Conservation (phyloP, 2,888 invertebrate species). For the Leucophenga montana region DNA sequence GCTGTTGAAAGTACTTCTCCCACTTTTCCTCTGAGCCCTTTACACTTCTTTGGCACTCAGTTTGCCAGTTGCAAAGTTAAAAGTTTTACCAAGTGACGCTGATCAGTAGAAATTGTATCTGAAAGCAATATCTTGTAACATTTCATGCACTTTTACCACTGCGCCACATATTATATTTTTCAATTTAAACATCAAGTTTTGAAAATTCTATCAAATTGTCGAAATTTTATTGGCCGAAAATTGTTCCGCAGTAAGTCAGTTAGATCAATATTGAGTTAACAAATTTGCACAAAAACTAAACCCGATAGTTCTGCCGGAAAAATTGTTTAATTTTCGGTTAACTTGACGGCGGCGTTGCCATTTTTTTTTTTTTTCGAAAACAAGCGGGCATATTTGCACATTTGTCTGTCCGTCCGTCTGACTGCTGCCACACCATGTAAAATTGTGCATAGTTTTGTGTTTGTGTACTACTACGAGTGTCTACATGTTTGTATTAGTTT, state of each 20-base stretch:
- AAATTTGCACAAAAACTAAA: slow-evolving; percentile 5
- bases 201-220: background rate
- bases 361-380: background rate
- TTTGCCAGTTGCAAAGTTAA: background rate
- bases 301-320: background rate
- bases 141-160: background rate
- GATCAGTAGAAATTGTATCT: slow-evolving; percentile 1
- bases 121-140: slow-evolving; percentile 22
- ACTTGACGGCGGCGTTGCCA: background rate
- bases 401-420: background rate
- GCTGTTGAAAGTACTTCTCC: background rate
- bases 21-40: no score
- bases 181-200: no score
- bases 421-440: background rate
- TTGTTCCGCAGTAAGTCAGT: background rate
- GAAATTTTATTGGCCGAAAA: background rate
- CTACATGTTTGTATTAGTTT: slow-evolving; percentile 9
- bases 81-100: background rate
- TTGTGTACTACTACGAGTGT: background rate
- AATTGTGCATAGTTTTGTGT: background rate
- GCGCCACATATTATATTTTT: no score
- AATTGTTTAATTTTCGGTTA: background rate
- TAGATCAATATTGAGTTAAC: slow-evolving; percentile 16
- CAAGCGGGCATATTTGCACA: background rate
- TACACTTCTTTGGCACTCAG: no score